Evolutionary conservation across 2,113 vertebrate genomes (phyloP), one percentile per base, ranked within the genome.

Genomic region (Canis aureus): DNA sequence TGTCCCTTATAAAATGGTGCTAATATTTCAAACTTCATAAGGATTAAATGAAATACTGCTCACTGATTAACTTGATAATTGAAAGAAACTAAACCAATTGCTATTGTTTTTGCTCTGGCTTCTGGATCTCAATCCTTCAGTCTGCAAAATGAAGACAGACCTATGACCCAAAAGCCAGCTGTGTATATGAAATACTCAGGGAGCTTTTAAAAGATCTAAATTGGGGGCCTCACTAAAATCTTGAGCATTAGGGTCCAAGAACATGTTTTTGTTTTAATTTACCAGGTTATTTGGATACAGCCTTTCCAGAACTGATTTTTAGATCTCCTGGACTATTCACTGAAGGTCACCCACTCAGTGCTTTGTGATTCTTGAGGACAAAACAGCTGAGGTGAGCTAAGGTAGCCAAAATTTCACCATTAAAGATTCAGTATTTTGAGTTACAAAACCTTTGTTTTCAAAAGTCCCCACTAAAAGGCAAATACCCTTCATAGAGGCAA

Each of bases 1-100:
- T 62, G 49, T 66, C 29, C 29, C 71, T n/a, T 60, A 29, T 5
- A 59, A 84, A 60, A 66, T 43, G 29, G 8, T 25, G 13, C 11
- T 74, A 86, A 66, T 55, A 59, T 91, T 71, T 93, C n/a, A 94
- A 89, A 79, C 27, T 60, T 55, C 19, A n/a, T 7, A 53, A 95
- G n/a, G 62, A n/a, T 49, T 49, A 82, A 69, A 92, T 69, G 13
- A 86, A 83, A 80, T 25, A 23, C 15, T 27, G 1, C 89, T 22
- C 59, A 67, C 27, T 22, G 13, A 66, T 43, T 35, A 19, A 80
- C 9, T 80, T 79, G 73, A 23, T 62, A 91, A 95, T 82, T 5
- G 89, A 73, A 23, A 53, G 62, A 86, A 55, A 20, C 1, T 29
- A 91, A 89, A 76, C 29, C 74, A 91, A 89, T 17, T 43, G 8